A percentile compares a stretch with the other conserved stretches of the same genome.
Evolutionary conservation across 2,113 vertebrate genomes (phyloP).

Genomic region (Brevimyrus niger): DNA sequence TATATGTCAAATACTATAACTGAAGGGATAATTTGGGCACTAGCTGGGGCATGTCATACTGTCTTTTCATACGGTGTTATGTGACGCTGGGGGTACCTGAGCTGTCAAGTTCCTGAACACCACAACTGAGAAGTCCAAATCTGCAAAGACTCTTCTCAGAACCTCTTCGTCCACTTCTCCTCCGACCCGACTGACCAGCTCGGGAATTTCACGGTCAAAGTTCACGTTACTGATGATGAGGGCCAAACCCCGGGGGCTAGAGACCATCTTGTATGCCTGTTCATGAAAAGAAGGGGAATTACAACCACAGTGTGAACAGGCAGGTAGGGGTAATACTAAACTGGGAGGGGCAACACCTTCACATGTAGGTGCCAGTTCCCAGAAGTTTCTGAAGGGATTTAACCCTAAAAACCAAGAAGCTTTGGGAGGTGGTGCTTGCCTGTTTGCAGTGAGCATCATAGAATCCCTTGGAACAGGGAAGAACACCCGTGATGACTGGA

Average conservation of each 20-base stretch:
- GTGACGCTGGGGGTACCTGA: constrained; percentile 56
- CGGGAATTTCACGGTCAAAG: constrained; percentile 66
- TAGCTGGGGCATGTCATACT: not conserved
- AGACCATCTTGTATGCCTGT: constrained; percentile 80
- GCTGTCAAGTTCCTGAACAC: constrained; percentile 67
- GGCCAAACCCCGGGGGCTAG: constrained; percentile 75
- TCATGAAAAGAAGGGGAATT: not conserved
- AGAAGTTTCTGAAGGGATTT: not conserved
- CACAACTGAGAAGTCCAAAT: constrained; percentile 71
- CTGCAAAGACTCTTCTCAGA: constrained; percentile 74
- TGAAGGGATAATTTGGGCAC: not conserved
- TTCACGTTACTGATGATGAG: constrained; percentile 84
- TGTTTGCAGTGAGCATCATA: constrained; percentile 67
- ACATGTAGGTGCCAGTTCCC: not conserved
- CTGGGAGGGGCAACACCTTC: not conserved
- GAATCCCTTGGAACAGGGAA: constrained; percentile 73
- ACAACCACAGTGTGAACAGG: not conserved
- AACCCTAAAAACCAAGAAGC: not conserved
- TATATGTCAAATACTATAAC: not conserved
- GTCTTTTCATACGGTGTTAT: not conserved
- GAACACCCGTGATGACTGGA: constrained; percentile 64
- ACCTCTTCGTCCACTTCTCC: constrained; percentile 81
- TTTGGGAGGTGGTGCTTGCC: constrained; percentile 51
- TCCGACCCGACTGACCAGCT: constrained; percentile 78
- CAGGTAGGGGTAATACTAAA: not conserved